These are phyloP conservation scores for Xiphophorus couchianus DNA, from an alignment of 2,113 vertebrate species.

Conservation along the genomic window DNA sequence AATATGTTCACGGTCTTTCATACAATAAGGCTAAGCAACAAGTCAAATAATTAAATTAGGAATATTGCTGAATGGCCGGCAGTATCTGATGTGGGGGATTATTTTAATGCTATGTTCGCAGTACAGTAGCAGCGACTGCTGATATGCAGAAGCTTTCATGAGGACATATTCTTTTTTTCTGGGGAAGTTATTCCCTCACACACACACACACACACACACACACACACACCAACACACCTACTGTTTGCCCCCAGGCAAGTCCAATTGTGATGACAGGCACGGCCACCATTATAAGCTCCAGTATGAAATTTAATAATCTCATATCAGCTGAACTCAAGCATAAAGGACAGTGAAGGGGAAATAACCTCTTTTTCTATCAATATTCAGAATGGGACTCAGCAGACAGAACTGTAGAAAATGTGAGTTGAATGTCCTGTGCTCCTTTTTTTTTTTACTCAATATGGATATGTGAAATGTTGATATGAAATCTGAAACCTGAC, in stretches of 20 bases:
- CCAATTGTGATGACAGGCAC: conserved; percentile 39
- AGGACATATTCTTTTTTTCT: conserved; percentile 10
- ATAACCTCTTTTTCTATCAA: conserved; percentile 36
- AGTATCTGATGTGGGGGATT: conserved; percentile 1
- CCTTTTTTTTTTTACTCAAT: conserved; percentile 16
- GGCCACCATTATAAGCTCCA: conserved; percentile 24
- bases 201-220: conserved; percentile 11
- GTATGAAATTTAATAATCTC: conserved; percentile 56
- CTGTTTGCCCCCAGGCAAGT: conserved; percentile 31
- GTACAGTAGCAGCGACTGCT: background rate
- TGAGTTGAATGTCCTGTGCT: conserved; percentile 36
- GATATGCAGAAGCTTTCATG: no score
- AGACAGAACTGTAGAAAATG: conserved; percentile 18
- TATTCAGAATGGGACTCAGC: conserved; percentile 23
- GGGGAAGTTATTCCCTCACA: conserved; percentile 1
- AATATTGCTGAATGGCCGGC: background rate
- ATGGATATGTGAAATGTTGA: conserved; percentile 37
- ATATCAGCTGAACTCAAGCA: conserved; percentile 41
- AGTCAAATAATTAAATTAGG: conserved; percentile 34
- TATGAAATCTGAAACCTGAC: conserved; percentile 17
- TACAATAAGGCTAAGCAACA: conserved; percentile 2
- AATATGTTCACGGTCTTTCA: background rate
- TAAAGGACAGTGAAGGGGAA: conserved; percentile 55
- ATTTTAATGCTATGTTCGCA: conserved; percentile 20
- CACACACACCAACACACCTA: conserved; percentile 10